phyloP scores from a whole-genome alignment of 2,113 vertebrate genomes.

The Camelus dromedarius region DNA sequence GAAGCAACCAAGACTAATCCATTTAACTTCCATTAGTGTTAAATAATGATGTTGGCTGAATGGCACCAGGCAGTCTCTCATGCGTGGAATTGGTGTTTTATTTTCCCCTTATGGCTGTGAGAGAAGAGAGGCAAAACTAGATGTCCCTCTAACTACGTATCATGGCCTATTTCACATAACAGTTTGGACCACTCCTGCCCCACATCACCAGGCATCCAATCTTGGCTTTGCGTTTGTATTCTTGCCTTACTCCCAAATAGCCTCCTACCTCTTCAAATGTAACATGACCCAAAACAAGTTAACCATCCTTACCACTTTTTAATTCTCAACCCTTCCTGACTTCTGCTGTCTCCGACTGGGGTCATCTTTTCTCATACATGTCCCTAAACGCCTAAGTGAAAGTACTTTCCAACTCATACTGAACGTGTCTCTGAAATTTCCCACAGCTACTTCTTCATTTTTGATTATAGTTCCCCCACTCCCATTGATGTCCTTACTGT shows the following conservation, averaged over 20 bases:
- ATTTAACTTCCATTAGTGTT: constrained; percentile 1
- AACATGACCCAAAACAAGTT: not conserved
- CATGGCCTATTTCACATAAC: not conserved
- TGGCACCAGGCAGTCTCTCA: not conserved
- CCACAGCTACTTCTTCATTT: not conserved
- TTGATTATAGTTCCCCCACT: not conserved
- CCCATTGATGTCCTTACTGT: not conserved
- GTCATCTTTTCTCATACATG: not conserved
- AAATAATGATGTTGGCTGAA: not conserved
- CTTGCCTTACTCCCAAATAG: not conserved
- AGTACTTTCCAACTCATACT: constrained; percentile 1
- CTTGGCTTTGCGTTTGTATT: not conserved
- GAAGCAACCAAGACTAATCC: not conserved
- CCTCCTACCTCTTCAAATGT: not conserved
- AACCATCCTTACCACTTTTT: not conserved
- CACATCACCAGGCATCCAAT: not conserved
- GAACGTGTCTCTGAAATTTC: not conserved
- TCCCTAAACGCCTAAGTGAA: not conserved
- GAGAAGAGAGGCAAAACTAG: not conserved
- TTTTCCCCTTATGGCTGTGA: not conserved
- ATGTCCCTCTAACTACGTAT: not conserved
- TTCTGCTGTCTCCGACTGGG: not conserved
- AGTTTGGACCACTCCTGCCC: not conserved
- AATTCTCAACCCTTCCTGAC: not conserved
- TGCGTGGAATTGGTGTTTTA: not conserved